Conservation (phyloP, 2,113 vertebrate species). For the Oryzias curvinotus region DNA sequence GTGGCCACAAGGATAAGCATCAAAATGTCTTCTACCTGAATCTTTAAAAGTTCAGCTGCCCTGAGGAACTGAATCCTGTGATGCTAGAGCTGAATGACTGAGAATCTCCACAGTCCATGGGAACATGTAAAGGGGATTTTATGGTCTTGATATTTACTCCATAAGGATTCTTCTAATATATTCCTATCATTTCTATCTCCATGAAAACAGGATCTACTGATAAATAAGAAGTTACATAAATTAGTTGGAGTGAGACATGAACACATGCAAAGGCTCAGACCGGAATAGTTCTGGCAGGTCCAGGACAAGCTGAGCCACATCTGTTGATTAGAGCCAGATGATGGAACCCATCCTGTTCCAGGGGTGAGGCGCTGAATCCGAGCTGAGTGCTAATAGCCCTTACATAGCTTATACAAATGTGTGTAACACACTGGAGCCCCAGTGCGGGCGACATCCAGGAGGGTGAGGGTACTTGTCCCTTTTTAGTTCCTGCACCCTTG, state of each 20-base stretch:
- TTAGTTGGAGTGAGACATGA: conserved; percentile 12
- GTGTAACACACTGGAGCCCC: not conserved
- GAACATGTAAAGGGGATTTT: conserved; percentile 52
- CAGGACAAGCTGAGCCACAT: conserved; percentile 29
- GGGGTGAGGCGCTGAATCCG: conserved; percentile 3
- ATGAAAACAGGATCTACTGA: conserved; percentile 41
- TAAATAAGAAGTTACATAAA: conserved; percentile 70
- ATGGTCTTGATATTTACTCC: conserved; percentile 37
- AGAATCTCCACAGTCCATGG: too few relatives aligned
- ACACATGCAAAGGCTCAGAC: conserved; percentile 31
- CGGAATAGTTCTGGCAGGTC: conserved; percentile 30
- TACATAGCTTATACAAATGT: conserved; percentile 29
- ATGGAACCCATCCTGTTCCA: conserved; percentile 13
- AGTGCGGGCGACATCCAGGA: conserved; percentile 27
- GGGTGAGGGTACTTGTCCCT: not conserved
- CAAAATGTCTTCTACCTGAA: too few relatives aligned
- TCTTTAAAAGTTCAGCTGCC: too few relatives aligned
- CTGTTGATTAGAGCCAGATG: conserved; percentile 41
- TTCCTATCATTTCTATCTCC: conserved; percentile 19
- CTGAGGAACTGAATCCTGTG: too few relatives aligned
- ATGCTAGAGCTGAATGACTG: too few relatives aligned
- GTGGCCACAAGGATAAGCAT: too few relatives aligned
- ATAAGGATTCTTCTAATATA: conserved; percentile 15
- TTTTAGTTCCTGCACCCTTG: conserved; percentile 6
- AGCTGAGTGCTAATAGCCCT: conserved; percentile 51